A percentile compares a stretch with the other conserved stretches of the same genome.
These are phyloP conservation scores for Syngnathus scovelli DNA, from an alignment of 2,113 vertebrate genomes.

Conservation along the genomic window DNA sequence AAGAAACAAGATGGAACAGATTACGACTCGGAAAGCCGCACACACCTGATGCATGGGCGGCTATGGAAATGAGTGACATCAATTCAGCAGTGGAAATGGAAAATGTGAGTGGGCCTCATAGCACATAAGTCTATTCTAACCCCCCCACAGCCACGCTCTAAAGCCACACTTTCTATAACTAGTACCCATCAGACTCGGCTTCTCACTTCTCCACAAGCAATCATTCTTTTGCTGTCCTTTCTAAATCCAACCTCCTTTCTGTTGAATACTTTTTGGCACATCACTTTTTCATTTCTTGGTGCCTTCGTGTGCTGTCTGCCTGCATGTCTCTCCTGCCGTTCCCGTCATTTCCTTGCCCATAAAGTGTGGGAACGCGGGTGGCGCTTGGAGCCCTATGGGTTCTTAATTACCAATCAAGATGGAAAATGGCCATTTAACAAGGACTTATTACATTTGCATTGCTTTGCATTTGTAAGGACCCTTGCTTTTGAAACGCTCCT, in stretches of 20 bases:
- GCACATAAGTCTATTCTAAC: conserved; percentile 20
- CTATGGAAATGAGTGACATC: conserved; percentile 50
- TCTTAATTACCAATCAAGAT: conserved; percentile 67
- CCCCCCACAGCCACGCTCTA: conserved; percentile 7
- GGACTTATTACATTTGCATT: conserved; percentile 38
- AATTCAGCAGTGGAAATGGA: conserved; percentile 44
- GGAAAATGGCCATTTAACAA: conserved; percentile 64
- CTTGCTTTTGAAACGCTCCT: conserved; percentile 7
- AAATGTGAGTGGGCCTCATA: conserved; percentile 23
- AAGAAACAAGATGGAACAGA: conserved; percentile 55
- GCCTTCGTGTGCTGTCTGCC: conserved; percentile 6
- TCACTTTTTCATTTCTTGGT: conserved; percentile 25
- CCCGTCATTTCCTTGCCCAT: conserved; percentile 46
- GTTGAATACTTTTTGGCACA: conserved; percentile 32
- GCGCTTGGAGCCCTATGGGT: conserved; percentile 50
- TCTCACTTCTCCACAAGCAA: conserved; percentile 25
- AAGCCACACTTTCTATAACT: conserved; percentile 41
- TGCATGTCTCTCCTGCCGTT: conserved; percentile 20
- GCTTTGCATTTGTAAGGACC: conserved; percentile 32
- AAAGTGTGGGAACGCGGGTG: conserved; percentile 48
- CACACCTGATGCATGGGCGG: conserved; percentile 20
- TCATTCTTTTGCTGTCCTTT: conserved; percentile 27
- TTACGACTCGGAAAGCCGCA: conserved; percentile 43
- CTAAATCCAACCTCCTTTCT: conserved; percentile 29
- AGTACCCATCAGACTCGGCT: conserved; percentile 30